Evolutionary conservation across 2,888 invertebrate species (phyloP).

Genomic region (Thymelicus lineola): DNA sequence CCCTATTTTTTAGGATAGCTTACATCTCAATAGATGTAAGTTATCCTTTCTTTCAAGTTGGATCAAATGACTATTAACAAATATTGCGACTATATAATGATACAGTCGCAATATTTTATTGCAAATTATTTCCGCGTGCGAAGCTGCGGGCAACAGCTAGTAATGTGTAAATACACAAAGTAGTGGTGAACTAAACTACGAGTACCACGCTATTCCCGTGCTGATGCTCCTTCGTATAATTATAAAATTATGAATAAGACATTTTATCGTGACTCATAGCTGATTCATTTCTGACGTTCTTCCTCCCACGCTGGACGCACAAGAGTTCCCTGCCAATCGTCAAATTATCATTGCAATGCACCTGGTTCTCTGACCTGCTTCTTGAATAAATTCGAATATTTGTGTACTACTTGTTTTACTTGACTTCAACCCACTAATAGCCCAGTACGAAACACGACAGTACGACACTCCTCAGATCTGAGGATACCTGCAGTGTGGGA

Average conservation of each 20-base stretch:
- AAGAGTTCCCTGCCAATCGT: conserved; percentile 30
- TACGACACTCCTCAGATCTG: too few relatives aligned
- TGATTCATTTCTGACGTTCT: conserved; percentile 25
- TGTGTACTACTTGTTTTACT: neutral
- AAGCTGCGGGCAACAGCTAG: too few relatives aligned
- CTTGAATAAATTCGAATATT: conserved; percentile 13
- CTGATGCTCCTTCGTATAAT: conserved; percentile 11
- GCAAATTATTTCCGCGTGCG: too few relatives aligned
- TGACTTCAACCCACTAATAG: neutral
- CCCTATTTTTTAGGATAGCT: too few relatives aligned
- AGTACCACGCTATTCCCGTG: neutral
- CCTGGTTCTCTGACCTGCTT: conserved; percentile 33
- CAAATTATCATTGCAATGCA: conserved; percentile 28
- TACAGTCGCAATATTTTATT: too few relatives aligned
- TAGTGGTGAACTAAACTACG: neutral
- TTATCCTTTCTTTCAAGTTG: too few relatives aligned
- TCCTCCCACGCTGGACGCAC: conserved; percentile 25
- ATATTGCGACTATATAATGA: too few relatives aligned
- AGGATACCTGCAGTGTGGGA: too few relatives aligned
- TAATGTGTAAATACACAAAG: neutral
- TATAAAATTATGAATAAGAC: conserved; percentile 37
- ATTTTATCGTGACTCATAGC: conserved; percentile 27
- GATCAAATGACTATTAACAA: too few relatives aligned
- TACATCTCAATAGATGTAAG: too few relatives aligned
- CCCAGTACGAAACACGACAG: too few relatives aligned